Base-by-base conservation (phyloP, 2,888 invertebrate genomes). In the Brenthis daphne region DNA sequence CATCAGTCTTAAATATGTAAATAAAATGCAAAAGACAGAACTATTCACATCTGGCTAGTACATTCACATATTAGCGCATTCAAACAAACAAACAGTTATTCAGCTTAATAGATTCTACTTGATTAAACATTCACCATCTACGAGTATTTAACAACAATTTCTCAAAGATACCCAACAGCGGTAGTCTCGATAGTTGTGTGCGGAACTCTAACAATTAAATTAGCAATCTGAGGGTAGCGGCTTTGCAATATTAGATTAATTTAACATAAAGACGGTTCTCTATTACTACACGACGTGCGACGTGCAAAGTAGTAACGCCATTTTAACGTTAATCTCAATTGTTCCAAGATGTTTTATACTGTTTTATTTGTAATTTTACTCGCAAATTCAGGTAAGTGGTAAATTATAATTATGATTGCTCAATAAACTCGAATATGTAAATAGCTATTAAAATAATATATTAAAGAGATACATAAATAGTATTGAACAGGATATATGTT, bases 331-430 rank as follows among this genome's bases (percentile, higher is more conserved):
- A 50, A 58, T 29, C n/a, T 6, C 1, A 29, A 29, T 48, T 29
- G 13, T 60, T 50, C 11, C n/a, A 60, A 50, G 6, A 60, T 60
- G 60, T 16, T 50, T n/a, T 24, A 12, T 16, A 33, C 33, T 29
- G n/a, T 60, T 60, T 50, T 50, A 50, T 50, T 60, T n/a, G 29
- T 50, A n/a, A n/a, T 50, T 33, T 20, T 60, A 33, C 50, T n/a
- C 33, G 60, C n/a, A 50, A 60, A 60, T 60, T 50, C 33, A 6
- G 60, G 60, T 60, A 16, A 60, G 60, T 50, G 50, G n/a, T 48
- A 29, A 29, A 60, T 47, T 24, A 14, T 47, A 47, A 14, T 58
- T 13, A 12, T 29, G 11, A 12, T 50, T 11, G 11, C 16, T 43
- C 16, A 16, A 43, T 43, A 14, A 11, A 37, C 16, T n/a, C 11